These are phyloP conservation scores for Trissolcus basalis DNA, from an alignment of 1,140 invertebrate genomes.

Conservation along the genomic window DNA sequence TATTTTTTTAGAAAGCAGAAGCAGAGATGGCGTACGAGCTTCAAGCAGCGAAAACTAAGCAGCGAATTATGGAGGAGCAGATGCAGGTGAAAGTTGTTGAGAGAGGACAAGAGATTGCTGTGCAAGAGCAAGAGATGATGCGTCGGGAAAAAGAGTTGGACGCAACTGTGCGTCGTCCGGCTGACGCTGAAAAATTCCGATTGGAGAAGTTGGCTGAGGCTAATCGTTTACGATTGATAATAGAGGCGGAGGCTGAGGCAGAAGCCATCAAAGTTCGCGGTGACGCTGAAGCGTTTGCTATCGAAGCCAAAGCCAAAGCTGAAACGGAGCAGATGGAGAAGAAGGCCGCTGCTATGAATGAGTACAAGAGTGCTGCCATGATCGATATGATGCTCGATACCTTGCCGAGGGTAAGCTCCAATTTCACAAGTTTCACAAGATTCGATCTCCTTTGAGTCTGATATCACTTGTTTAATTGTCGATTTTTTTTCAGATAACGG, in stretches of 20 bases:
- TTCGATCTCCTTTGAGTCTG: too few relatives aligned
- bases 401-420: constrained; percentile 88
- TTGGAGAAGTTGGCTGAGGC: constrained; percentile 96
- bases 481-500: constrained; percentile 84
- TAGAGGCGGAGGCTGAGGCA: constrained; percentile 96
- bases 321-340: constrained; percentile 97
- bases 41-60: constrained; percentile 96
- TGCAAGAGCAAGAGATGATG: constrained; percentile 92
- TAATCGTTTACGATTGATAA: constrained; percentile 87
- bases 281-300: constrained; percentile 95
- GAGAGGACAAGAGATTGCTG: constrained; percentile 92
- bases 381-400: constrained; percentile 97
- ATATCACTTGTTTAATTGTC: neutral
- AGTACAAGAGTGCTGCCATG: constrained; percentile 97
- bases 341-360: constrained; percentile 97
- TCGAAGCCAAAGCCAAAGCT: constrained; percentile 94
- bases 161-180: constrained; percentile 91
- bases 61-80: constrained; percentile 96
- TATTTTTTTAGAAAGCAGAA: constrained; percentile 84
- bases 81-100: constrained; percentile 98
- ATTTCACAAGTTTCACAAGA: too few relatives aligned
- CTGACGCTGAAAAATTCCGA: constrained; percentile 94
- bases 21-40: constrained; percentile 96
- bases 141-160: constrained; percentile 92
- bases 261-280: constrained; percentile 88